Evolutionary conservation across 2,797 vertebrate species (phyloP).

Genomic region (Gastrophryne carolinensis): DNA sequence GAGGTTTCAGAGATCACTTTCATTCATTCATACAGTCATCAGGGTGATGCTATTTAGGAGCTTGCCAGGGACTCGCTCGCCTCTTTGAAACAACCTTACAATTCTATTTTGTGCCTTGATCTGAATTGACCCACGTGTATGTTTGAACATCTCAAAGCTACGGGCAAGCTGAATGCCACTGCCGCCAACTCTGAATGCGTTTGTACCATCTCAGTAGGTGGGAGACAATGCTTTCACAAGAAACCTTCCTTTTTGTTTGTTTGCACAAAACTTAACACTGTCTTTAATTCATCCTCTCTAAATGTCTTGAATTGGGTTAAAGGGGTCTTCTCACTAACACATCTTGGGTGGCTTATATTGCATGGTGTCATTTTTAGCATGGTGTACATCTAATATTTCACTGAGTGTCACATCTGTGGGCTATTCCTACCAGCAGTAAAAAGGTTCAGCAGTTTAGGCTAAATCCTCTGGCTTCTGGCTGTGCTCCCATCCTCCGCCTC

Average conservation of each 20-base stretch:
- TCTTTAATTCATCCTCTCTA: background rate
- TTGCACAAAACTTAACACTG: constrained; percentile 21
- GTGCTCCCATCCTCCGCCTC: constrained; percentile 73
- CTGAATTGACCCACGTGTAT: too few relatives aligned
- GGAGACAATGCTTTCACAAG: background rate
- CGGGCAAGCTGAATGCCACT: constrained; percentile 21
- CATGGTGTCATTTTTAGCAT: constrained; percentile 79
- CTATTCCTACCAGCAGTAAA: constrained; percentile 66
- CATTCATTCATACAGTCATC: too few relatives aligned
- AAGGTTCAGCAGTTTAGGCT: constrained; percentile 64
- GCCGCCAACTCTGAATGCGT: background rate
- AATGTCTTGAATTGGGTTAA: background rate
- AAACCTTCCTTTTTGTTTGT: constrained; percentile 20
- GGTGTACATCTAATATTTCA: constrained; percentile 78
- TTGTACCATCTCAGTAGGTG: background rate
- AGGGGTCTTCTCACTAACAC: constrained; percentile 55
- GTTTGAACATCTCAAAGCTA: background rate
- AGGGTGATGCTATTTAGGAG: too few relatives aligned
- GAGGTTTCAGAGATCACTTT: too few relatives aligned
- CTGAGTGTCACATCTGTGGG: constrained; percentile 96
- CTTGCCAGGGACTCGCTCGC: too few relatives aligned
- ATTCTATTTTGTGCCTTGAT: too few relatives aligned
- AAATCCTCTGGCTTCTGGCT: constrained; percentile 71
- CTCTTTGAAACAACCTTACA: too few relatives aligned
- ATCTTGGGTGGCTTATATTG: constrained; percentile 61